phyloP scores from a whole-genome alignment of 2,113 vertebrate species.

The Chrysemys picta region DNA sequence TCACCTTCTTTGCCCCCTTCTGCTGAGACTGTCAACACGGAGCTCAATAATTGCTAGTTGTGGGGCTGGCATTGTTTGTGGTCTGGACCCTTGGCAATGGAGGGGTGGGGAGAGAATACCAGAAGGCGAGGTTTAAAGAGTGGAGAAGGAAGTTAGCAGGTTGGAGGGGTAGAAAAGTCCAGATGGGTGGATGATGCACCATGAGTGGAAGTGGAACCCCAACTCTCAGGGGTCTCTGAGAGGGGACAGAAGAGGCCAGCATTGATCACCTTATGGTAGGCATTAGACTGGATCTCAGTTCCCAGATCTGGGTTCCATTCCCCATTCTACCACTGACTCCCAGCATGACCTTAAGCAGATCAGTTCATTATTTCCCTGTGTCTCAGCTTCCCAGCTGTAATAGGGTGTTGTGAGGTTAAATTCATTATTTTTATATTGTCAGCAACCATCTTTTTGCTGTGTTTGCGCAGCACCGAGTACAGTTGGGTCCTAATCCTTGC shows the following conservation, averaged over 20 bases:
- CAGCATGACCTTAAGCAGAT: neutral
- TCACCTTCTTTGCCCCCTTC: neutral
- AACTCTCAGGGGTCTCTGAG: neutral
- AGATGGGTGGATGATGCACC: neutral
- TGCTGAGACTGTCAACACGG: neutral
- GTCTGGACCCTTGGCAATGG: neutral
- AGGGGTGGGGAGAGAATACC: neutral
- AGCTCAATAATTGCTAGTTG: too few relatives aligned
- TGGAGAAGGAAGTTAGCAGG: neutral
- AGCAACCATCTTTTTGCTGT: neutral
- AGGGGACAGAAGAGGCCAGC: neutral
- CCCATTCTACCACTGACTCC: neutral
- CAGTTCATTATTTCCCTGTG: neutral
- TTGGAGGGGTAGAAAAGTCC: neutral
- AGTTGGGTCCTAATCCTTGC: neutral
- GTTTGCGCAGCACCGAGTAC: neutral
- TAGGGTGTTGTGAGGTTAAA: neutral
- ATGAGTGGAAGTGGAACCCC: neutral
- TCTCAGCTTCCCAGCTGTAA: neutral
- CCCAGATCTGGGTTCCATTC: neutral
- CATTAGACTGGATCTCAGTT: neutral
- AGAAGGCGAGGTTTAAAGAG: neutral
- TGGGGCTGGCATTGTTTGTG: neutral
- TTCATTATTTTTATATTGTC: neutral
- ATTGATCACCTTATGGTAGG: neutral